Base-by-base conservation (phyloP, 2,113 vertebrate genomes). In the Lophotis ruficrista region DNA sequence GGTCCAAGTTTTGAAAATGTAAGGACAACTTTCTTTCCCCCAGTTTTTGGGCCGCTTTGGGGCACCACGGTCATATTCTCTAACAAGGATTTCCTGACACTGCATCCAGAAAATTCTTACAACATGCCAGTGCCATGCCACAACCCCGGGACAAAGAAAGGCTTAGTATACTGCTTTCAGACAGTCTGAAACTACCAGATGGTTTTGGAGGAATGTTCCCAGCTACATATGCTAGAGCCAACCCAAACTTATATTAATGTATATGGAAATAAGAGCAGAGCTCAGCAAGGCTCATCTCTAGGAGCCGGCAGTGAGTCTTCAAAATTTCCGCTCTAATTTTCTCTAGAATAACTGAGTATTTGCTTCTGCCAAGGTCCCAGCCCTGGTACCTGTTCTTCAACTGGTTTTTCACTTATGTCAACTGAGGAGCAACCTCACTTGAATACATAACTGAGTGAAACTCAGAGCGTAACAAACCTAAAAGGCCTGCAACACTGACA, bases 401-500 rank as follows among this genome's bases (percentile, higher is more conserved):
- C 17, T 35, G 31, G 24, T 30, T 90, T 89, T 83, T 70, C n/a
- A 54, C 22, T 60, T 62, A 43, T 5, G 2, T 27, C 38, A 20
- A 7, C 31, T 38, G 48, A 88, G 41, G 16, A 82, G 19, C 33
- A 88, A 38, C 37, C 12, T 56, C 68, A 70, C 25, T 82, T 86
- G 33, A 93, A 80, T 43, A 66, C 14, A 51, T 35, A 57, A 73
- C 6, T 68, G 19, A 90, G 54, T 4, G 5, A 93, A 45, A 24
- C 9, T 57, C 2, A 1, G 8, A 71, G 12, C 1, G 0, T 0
- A 24, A 38, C 9, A 78, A 66, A n/a, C 21, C 2, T 65, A 38
- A 82, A 92, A 61, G 23, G 0, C 20, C 47, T 62, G 6, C 30
- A 51, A 31, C 23, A 15, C 8, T 60, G 60, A 47, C 8, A 58